Percentiles rank a stretch among this genome's conserved stretches.
Evolutionary conservation across 2,888 invertebrate genomes (phyloP).

Genomic region (Arrhopalites spinosus): DNA sequence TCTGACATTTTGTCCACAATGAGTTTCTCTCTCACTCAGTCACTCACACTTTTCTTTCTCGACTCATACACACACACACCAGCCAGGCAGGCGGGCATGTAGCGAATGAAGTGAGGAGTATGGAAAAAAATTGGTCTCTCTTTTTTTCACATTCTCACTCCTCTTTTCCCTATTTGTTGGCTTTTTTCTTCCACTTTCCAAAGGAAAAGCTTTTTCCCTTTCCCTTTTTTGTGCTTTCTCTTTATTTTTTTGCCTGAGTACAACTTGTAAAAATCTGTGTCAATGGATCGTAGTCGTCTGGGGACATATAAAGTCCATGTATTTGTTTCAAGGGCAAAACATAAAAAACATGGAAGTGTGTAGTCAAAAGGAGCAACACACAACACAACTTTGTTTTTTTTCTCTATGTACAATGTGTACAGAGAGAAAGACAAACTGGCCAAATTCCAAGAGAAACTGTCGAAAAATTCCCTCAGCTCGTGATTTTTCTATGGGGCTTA

Average conservation of each 20-base stretch:
- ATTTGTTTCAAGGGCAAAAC: background rate
- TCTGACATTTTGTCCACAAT: conserved; percentile 31
- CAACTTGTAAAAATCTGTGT: too few relatives aligned
- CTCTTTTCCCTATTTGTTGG: background rate
- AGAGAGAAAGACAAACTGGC: too few relatives aligned
- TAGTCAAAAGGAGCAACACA: too few relatives aligned
- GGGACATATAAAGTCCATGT: too few relatives aligned
- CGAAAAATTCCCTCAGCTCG: too few relatives aligned
- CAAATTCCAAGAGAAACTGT: too few relatives aligned
- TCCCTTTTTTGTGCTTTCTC: background rate
- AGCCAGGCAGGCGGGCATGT: background rate
- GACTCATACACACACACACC: too few relatives aligned
- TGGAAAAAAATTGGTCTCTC: background rate
- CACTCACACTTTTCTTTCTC: background rate
- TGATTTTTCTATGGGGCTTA: too few relatives aligned
- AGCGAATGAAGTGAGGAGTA: background rate
- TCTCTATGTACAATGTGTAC: too few relatives aligned
- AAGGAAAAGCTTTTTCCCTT: background rate
- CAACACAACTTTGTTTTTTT: background rate
- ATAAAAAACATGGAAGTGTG: background rate
- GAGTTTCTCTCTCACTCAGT: conserved; percentile 5
- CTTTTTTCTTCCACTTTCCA: background rate
- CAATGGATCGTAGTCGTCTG: too few relatives aligned
- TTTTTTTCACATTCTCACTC: background rate
- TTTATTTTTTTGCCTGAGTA: too few relatives aligned